Percentiles rank a stretch among this genome's conserved stretches.
phyloP scores from a whole-genome alignment of 92 coral and sea anemone species.

The Umimayanthus kanabou region DNA sequence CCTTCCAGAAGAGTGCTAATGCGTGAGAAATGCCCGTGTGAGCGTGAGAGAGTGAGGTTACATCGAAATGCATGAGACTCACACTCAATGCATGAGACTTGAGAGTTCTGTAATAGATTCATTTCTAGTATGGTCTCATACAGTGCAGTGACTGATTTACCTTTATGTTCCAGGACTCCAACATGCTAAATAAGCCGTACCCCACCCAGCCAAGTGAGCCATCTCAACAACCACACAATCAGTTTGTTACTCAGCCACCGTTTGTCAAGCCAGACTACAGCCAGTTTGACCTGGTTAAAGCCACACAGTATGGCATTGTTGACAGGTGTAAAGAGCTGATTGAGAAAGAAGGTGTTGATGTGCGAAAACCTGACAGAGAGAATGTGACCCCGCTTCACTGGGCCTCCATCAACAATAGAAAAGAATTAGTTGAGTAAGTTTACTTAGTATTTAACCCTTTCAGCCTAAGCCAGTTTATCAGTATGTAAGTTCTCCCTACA shows the following conservation, averaged over 20 bases:
- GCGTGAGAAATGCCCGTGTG: too few relatives aligned
- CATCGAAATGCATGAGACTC: too few relatives aligned
- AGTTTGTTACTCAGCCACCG: constrained; percentile 53
- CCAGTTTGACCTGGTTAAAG: constrained; percentile 83
- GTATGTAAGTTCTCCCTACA: background rate
- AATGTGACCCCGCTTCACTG: constrained; percentile 92
- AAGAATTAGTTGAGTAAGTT: constrained; percentile 89
- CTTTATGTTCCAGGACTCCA: constrained; percentile 16
- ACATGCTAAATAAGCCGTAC: constrained; percentile 55
- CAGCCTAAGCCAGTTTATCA: background rate
- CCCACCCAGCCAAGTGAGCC: constrained; percentile 68
- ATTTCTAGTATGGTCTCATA: background rate
- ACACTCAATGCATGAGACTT: too few relatives aligned
- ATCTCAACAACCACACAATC: constrained; percentile 53
- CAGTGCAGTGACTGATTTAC: background rate
- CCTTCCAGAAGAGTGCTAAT: too few relatives aligned
- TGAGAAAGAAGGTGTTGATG: constrained; percentile 84
- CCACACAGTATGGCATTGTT: constrained; percentile 88
- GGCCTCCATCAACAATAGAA: constrained; percentile 96
- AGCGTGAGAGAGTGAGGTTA: too few relatives aligned
- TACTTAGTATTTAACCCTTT: background rate
- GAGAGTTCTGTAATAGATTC: background rate
- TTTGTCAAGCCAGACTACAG: constrained; percentile 77
- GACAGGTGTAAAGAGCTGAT: constrained; percentile 75
- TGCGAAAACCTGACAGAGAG: constrained; percentile 73